Base-by-base conservation (phyloP, 2,797 vertebrate genomes). In the Thaleichthys pacificus region DNA sequence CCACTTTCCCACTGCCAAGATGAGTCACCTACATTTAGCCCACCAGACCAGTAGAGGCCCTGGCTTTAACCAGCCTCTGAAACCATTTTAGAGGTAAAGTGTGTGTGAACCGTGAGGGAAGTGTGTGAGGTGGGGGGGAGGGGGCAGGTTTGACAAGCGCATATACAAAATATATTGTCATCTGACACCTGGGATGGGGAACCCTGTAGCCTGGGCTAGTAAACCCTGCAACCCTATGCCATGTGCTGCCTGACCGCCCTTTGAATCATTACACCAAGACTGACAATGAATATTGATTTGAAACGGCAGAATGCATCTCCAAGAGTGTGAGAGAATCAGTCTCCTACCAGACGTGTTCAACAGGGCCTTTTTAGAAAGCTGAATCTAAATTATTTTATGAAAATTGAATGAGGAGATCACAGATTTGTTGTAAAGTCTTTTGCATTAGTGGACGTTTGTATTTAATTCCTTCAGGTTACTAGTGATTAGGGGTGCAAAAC, bases 281-380 rank as follows among this genome's bases (percentile, higher is more conserved):
- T 35, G 32, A 35, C 87, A 74, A 90, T 83, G 84, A 84, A 83
- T 8, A 65, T 77, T 83, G 72, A 74, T 86, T 84, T 80, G 68
- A 82, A 74, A 38, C 74, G 68, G 30, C 76, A 74, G 81, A 73
- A 5, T 75, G 77, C 32, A 35, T 35, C 32, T 35, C 5, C 32
- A 35, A 35, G 32, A 35, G 32, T 8, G 32, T 35, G 32, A 35
- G 32, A 35, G 32, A 35, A 35, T 35, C 32, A 35, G 32, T 35
- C 32, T 35, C 32, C 32, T 6, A 35, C 32, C 32, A 35, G 8
- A 35, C 32, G 28, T 30, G 28, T 30, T 30, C 4, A 30, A 30
- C 28, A 30, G 28, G 28, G 28, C 28, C 28, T 30, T 30, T 30
- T 30, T 30, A 30, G 4, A 30, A 30, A 30, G 3, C 28, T 30